phyloP scores from a whole-genome alignment of 2,113 vertebrate genomes.

The Trogon surrucura region DNA sequence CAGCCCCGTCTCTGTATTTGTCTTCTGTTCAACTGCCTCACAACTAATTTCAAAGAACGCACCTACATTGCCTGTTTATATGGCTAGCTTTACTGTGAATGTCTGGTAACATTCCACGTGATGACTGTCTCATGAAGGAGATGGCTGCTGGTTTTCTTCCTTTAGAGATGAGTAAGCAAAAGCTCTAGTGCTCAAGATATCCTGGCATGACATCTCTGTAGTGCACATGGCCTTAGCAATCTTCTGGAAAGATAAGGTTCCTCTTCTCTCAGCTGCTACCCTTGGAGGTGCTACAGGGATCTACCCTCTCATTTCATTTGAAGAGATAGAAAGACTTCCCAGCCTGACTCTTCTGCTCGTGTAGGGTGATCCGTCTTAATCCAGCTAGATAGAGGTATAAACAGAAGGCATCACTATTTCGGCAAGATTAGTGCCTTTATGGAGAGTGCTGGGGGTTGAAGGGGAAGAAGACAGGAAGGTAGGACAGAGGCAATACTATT shows the following conservation, averaged over 20 bases:
- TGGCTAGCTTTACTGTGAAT: neutral
- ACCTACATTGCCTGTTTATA: neutral
- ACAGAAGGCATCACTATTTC: neutral
- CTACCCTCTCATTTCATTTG: neutral
- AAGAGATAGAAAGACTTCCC: neutral
- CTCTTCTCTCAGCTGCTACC: neutral
- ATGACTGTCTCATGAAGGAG: neutral
- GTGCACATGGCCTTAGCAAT: neutral
- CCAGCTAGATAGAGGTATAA: neutral
- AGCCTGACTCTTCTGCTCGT: neutral
- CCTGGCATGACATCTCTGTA: neutral
- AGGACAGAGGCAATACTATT: neutral
- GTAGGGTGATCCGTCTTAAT: neutral
- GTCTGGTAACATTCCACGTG: neutral
- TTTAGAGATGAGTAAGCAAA: neutral
- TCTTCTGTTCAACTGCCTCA: neutral
- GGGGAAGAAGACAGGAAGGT: neutral
- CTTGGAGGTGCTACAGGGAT: neutral
- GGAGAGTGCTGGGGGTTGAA: accelerated
- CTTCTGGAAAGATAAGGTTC: neutral
- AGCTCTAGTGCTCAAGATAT: neutral
- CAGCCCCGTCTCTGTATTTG: neutral
- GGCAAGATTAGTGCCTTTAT: neutral
- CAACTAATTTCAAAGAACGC: neutral
- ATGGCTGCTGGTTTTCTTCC: neutral